Evolutionary conservation across 2,888 invertebrate species (phyloP), one percentile per base, ranked within the genome.

Genomic region (Spodoptera picta): DNA sequence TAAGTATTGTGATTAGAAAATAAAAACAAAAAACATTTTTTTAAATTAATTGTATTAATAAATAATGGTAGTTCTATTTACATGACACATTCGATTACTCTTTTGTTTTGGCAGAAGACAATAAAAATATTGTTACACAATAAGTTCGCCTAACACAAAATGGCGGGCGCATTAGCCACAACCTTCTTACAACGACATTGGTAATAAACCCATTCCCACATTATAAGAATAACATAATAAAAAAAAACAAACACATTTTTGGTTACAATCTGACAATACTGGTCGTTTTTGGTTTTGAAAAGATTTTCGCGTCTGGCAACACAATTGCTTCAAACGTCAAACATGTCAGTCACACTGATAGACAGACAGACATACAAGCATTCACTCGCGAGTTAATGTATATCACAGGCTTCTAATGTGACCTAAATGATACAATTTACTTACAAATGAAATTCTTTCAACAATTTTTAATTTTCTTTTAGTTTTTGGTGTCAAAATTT

Each of bases 51-150:
- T 94, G 93, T 94, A 94, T 94, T 94, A 94, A 94, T 94, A 94
- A 94, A 94, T 94, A 94, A 94, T 94, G 94, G 94, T 94, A 94
- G 94, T 92, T 94, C 90, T 94, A 94, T 94, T 94, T 94, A 94
- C 94, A 94, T 94, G 94, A 94, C 94, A 94, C 94, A 93, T 92
- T 91, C 87, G 91, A 91, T 91, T 91, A 90, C 87, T 94, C 92
- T 93, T 91, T 94, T 93, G 93, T 94, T 94, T 94, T 94, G 94
- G 94, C 94, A 94, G 92, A 94, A 93, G 90, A 93, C 93, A 93
- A 92, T 92, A 89, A 94, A 90, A 92, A 91, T 92, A 94, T 92
- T 90, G 90, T 93, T 92, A 91, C 87, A 91, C 90, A 91, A 90
- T 87, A 89, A 75, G 80, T 79, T 73, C 75, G 69, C 70, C 74